Conservation (phyloP, 2,888 invertebrate species). For the Lepidocyrtoides sp. region DNA sequence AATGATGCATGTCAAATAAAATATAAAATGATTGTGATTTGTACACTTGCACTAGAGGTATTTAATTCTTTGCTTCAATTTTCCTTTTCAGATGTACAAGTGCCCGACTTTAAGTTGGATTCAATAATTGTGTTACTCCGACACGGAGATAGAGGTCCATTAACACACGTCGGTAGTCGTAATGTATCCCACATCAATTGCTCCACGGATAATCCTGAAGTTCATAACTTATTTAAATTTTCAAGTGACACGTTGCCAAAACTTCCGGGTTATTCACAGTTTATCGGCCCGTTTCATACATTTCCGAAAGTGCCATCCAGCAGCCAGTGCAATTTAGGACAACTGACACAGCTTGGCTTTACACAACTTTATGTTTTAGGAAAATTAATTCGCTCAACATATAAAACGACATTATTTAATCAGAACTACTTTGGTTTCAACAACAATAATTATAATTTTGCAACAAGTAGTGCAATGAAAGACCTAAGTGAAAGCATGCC, state of each 20-base stretch:
- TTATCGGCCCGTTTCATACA: conserved; percentile 93
- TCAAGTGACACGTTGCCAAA: conserved; percentile 82
- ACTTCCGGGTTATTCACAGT: conserved; percentile 90
- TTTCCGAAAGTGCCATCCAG: conserved; percentile 92
- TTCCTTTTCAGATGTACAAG: conserved; percentile 87
- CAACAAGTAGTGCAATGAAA: conserved; percentile 73
- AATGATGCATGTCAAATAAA: background rate
- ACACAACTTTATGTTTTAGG: conserved; percentile 94
- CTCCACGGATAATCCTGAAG: conserved; percentile 86
- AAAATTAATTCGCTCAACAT: conserved; percentile 89
- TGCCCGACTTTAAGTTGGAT: conserved; percentile 90
- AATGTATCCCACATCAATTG: conserved; percentile 94
- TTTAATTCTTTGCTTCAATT: too few species aligned
- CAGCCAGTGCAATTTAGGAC: conserved; percentile 92
- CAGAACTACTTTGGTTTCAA: conserved; percentile 66
- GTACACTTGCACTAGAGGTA: too few species aligned
- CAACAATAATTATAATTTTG: conserved; percentile 66
- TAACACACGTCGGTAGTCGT: conserved; percentile 91
- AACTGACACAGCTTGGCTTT: conserved; percentile 93
- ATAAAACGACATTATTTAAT: conserved; percentile 86
- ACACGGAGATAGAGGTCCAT: conserved; percentile 96
- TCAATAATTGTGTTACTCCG: conserved; percentile 93
- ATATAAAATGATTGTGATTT: background rate
- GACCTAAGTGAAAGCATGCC: conserved; percentile 84
- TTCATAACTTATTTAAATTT: conserved; percentile 84